Evolutionary conservation across 2,113 vertebrate species (phyloP).

Genomic region (Urocitellus parryii): DNA sequence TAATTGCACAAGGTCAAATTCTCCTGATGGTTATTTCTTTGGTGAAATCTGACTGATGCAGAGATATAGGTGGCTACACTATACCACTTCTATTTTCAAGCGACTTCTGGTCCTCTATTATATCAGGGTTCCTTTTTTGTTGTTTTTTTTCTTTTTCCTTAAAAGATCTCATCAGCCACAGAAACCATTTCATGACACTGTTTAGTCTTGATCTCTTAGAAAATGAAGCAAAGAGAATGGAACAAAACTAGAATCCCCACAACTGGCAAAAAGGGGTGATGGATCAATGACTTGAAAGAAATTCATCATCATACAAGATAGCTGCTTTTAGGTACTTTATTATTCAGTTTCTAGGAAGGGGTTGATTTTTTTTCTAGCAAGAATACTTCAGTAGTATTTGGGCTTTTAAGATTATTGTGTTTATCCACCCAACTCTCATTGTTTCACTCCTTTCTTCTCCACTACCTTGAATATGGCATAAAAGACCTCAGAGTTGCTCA

Average conservation of each 20-base stretch:
- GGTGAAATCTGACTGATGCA: not conserved
- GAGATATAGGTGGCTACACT: not conserved
- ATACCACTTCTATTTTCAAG: not conserved
- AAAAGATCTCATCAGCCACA: not conserved
- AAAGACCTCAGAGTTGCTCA: not conserved
- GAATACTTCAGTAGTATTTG: not conserved
- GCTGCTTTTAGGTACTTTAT: not conserved
- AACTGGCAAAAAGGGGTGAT: not conserved
- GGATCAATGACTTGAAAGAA: not conserved
- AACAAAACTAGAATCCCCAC: not conserved
- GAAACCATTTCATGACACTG: not conserved
- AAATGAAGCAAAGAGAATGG: not conserved
- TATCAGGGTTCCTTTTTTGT: not conserved
- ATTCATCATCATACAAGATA: not conserved
- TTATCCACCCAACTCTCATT: not conserved
- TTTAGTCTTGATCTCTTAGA: not conserved
- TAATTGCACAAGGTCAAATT: not conserved
- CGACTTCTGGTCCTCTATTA: not conserved
- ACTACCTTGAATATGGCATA: not conserved
- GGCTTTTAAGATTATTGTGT: not conserved
- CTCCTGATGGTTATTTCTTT: not conserved
- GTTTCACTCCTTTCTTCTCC: not conserved
- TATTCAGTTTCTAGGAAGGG: not conserved
- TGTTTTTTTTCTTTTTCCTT: not conserved
- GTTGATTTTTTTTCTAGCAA: slow-evolving; percentile 2